Conservation (phyloP, 2,113 vertebrate species). For the Pelvicachromis taeniatus region DNA sequence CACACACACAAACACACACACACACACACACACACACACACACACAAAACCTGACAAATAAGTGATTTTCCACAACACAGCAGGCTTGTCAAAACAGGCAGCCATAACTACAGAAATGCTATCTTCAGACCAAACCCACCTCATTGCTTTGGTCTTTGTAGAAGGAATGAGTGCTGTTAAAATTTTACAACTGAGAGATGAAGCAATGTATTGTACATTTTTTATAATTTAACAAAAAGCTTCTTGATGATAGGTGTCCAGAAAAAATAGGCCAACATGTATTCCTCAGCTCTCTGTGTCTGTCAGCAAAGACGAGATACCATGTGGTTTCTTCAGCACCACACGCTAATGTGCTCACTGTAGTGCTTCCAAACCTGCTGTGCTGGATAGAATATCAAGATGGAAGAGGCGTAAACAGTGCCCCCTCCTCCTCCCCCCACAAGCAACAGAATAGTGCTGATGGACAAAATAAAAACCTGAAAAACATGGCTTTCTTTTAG, state of each 20-base stretch:
- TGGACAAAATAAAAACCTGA: slow-evolving; percentile 55
- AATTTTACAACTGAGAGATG: slow-evolving; percentile 35
- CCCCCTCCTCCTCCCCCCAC: background rate
- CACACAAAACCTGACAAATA: background rate
- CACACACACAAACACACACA: too few species aligned
- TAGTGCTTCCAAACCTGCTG: slow-evolving; percentile 48
- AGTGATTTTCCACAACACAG: background rate
- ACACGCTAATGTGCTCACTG: slow-evolving; percentile 40
- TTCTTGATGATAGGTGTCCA: slow-evolving; percentile 31
- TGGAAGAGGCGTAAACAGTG: slow-evolving; percentile 52
- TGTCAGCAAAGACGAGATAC: slow-evolving; percentile 48
- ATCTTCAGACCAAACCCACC: background rate
- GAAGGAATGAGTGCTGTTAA: slow-evolving; percentile 32
- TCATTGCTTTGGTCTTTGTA: slow-evolving; percentile 12
- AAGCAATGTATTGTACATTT: slow-evolving; percentile 46
- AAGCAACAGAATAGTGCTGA: slow-evolving; percentile 52
- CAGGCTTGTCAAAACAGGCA: background rate
- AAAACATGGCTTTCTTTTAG: slow-evolving; percentile 41
- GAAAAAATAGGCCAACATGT: slow-evolving; percentile 30
- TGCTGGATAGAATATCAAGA: slow-evolving; percentile 53
- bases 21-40: background rate
- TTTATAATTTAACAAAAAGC: slow-evolving; percentile 51
- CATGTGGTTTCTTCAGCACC: slow-evolving; percentile 38
- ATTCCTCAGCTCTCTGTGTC: slow-evolving; percentile 1
- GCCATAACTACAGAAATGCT: background rate